Percentiles rank a stretch among this genome's conserved stretches.
phyloP scores from a whole-genome alignment of 2,797 vertebrate species.

The Lithobates sylvaticus region DNA sequence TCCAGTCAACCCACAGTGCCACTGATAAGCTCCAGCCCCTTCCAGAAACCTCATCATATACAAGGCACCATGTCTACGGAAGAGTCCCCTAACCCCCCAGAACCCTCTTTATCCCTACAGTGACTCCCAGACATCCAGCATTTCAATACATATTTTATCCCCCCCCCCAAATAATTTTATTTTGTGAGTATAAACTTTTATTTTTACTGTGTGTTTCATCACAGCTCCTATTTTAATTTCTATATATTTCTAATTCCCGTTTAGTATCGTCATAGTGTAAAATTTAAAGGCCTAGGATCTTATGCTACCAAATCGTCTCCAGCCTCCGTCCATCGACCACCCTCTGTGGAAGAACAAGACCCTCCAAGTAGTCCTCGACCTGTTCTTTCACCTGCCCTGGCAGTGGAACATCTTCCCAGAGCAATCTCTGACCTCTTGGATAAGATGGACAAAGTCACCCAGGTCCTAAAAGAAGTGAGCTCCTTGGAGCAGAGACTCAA shows the following conservation, averaged over 20 bases:
- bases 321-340: conserved; percentile 70
- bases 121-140: too few relatives aligned
- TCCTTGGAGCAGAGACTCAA: conserved; percentile 74
- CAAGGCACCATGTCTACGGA: too few relatives aligned
- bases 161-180: too few relatives aligned
- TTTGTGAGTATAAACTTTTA: too few relatives aligned
- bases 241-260: conserved; percentile 16
- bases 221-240: background rate
- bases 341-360: conserved; percentile 68
- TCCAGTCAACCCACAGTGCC: too few relatives aligned
- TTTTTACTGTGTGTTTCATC: too few relatives aligned
- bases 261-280: conserved; percentile 84
- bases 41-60: too few relatives aligned
- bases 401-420: conserved; percentile 74
- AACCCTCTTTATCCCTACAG: too few relatives aligned
- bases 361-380: conserved; percentile 52
- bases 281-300: conserved; percentile 80
- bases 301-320: conserved; percentile 75
- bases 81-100: too few relatives aligned
- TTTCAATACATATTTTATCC: too few relatives aligned
- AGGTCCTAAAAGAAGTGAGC: conserved; percentile 73
- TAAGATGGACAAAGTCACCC: conserved; percentile 77
- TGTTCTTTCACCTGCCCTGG: conserved; percentile 63
- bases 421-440: conserved; percentile 71
- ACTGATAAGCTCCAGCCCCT: too few relatives aligned